A percentile compares a stretch with the other conserved stretches of the same genome.
These are phyloP conservation scores for Psilanteris sp. DNA, from an alignment of 1,140 invertebrate species.

Conservation along the genomic window DNA sequence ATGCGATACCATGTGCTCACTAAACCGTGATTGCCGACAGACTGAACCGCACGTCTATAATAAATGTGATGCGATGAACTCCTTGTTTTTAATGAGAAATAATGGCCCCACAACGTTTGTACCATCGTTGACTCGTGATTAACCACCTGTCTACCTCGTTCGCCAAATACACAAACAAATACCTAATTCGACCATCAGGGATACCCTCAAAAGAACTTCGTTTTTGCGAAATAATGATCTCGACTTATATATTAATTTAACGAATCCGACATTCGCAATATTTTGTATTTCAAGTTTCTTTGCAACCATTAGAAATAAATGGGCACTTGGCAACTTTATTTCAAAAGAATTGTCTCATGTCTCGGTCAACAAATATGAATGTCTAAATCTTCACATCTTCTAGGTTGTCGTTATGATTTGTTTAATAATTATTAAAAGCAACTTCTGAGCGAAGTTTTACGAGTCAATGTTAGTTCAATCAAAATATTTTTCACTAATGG, in stretches of 20 bases:
- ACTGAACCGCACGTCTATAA: conserved; percentile 72
- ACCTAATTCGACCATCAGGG: conserved; percentile 51
- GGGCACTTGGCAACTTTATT: no score
- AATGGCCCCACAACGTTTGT: conserved; percentile 54
- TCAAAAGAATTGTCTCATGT: conserved; percentile 18
- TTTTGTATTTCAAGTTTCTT: conserved; percentile 20
- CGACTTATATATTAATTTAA: conserved; percentile 51
- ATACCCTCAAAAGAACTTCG: conserved; percentile 26
- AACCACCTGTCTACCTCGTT: conserved; percentile 59
- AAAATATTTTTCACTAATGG: no score
- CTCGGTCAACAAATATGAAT: conserved; percentile 42
- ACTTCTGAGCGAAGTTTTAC: no score
- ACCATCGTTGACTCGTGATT: conserved; percentile 63
- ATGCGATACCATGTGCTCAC: conserved; percentile 65
- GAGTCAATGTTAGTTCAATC: no score
- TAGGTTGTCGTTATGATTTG: no score
- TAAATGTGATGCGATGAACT: conserved; percentile 77
- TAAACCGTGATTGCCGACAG: conserved; percentile 62
- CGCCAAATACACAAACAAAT: conserved; percentile 55
- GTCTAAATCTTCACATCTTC: no score
- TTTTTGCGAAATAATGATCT: conserved; percentile 41
- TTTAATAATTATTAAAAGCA: no score
- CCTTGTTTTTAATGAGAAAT: conserved; percentile 79
- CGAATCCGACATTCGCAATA: conserved; percentile 17
- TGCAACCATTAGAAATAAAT: conserved; percentile 41